Evolutionary conservation across 2,888 invertebrate species (phyloP).

Genomic region (Dryadula phaetusa): DNA sequence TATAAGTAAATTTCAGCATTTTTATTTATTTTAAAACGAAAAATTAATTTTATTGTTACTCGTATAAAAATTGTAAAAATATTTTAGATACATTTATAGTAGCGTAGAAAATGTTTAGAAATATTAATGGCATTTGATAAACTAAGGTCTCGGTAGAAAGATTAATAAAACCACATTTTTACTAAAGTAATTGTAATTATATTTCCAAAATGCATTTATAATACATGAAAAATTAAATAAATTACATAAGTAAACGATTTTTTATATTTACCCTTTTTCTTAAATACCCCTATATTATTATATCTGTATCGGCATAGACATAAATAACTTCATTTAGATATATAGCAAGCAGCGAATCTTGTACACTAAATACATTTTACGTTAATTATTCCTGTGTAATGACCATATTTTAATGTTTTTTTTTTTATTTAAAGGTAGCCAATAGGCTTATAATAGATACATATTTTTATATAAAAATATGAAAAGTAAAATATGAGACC

Average conservation of each 20-base stretch:
- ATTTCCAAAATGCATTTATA: slow-evolving; percentile 74
- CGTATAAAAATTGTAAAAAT: slow-evolving; percentile 38
- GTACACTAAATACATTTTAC: no score
- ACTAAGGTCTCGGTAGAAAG: neutral
- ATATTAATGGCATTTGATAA: neutral
- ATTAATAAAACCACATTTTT: slow-evolving; percentile 49
- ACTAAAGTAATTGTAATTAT: slow-evolving; percentile 64
- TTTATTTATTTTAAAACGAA: slow-evolving; percentile 46
- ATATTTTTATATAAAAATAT: neutral
- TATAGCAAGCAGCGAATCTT: neutral
- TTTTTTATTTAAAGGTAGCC: neutral
- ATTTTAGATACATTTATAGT: slow-evolving; percentile 27
- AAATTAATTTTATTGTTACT: slow-evolving; percentile 35
- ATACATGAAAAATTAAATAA: slow-evolving; percentile 57
- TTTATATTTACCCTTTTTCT: slow-evolving; percentile 30
- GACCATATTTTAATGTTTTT: neutral
- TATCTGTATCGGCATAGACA: neutral
- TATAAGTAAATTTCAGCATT: slow-evolving; percentile 35
- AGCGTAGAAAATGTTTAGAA: neutral
- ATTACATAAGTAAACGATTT: slow-evolving; percentile 38
- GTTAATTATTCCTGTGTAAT: no score
- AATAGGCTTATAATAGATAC: neutral
- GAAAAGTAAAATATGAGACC: slow-evolving; percentile 1
- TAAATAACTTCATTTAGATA: neutral
- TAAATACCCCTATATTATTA: neutral